These are phyloP conservation scores for Oscheius onirici DNA, from an alignment of 2,888 invertebrate species.

Conservation along the genomic window DNA sequence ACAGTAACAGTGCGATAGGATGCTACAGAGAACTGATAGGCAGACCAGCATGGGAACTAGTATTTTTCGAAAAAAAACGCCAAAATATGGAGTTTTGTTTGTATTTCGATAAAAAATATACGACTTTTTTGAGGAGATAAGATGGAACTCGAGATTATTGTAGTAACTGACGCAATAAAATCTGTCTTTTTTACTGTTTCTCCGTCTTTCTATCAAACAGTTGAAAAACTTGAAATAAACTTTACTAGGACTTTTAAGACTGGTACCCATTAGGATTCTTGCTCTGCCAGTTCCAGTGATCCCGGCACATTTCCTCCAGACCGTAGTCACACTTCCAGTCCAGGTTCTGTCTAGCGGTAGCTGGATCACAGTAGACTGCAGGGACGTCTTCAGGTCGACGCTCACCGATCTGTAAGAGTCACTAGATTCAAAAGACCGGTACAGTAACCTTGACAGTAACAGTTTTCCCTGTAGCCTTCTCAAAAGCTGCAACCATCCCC, in stretches of 20 bases:
- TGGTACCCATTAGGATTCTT: constrained; percentile 84
- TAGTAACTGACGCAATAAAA: too few relatives aligned
- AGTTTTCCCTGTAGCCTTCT: constrained; percentile 83
- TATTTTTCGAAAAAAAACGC: too few relatives aligned
- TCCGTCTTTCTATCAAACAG: too few relatives aligned
- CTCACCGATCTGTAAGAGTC: constrained; percentile 72
- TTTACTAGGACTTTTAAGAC: not conserved
- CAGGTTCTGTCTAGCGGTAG: constrained; percentile 83
- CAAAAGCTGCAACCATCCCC: constrained; percentile 87
- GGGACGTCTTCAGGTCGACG: constrained; percentile 88
- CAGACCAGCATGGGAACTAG: too few relatives aligned
- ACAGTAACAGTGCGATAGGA: too few relatives aligned
- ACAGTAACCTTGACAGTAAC: constrained; percentile 74
- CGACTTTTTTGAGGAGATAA: too few relatives aligned
- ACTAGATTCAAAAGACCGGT: constrained; percentile 82
- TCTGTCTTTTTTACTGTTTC: too few relatives aligned
- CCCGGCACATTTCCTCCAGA: constrained; percentile 75
- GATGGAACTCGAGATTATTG: too few relatives aligned
- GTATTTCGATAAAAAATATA: too few relatives aligned
- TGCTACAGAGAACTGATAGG: too few relatives aligned
- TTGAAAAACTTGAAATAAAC: not conserved
- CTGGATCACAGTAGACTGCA: constrained; percentile 88
- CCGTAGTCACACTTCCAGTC: constrained; percentile 78
- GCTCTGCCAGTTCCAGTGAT: constrained; percentile 94
- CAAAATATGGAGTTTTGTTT: too few relatives aligned